Conservation (phyloP, 2,797 vertebrate species). For the Gobio occitaniae region DNA sequence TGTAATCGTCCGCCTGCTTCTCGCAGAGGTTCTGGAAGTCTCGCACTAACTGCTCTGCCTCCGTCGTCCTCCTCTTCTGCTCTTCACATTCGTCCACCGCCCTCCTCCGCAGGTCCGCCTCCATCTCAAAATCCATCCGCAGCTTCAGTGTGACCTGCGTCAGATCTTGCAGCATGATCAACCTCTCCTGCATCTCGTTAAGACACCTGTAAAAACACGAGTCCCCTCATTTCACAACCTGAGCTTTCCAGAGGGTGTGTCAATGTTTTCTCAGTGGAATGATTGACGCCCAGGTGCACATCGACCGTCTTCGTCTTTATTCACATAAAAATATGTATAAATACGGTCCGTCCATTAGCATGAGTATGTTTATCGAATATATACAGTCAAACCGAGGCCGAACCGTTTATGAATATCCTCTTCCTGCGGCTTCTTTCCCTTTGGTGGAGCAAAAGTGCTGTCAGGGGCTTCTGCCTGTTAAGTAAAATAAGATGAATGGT, state of each 20-base stretch:
- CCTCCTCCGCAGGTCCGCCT: conserved; percentile 25
- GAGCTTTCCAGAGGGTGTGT: neutral
- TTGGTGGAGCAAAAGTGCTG: neutral
- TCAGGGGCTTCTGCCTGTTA: neutral
- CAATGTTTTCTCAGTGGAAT: neutral
- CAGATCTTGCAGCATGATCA: conserved; percentile 16
- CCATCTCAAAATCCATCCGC: conserved; percentile 20
- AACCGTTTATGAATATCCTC: conserved; percentile 34
- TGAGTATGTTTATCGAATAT: no score
- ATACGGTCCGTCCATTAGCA: neutral
- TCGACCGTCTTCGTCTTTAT: neutral
- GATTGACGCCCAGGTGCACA: neutral
- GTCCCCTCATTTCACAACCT: neutral
- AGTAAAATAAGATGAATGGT: neutral
- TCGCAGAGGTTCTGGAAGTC: conserved; percentile 33
- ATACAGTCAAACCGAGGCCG: neutral
- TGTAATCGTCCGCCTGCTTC: conserved; percentile 28
- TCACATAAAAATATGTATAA: neutral
- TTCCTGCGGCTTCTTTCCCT: neutral
- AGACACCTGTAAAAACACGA: conserved; percentile 26
- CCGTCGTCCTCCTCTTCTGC: conserved; percentile 20
- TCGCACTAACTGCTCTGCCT: conserved; percentile 53
- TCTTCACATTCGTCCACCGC: conserved; percentile 50
- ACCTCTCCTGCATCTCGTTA: conserved; percentile 16
- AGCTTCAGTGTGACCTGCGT: conserved; percentile 16